Base-by-base conservation (phyloP, 2,888 invertebrate species). In the Carterocephalus palaemon region DNA sequence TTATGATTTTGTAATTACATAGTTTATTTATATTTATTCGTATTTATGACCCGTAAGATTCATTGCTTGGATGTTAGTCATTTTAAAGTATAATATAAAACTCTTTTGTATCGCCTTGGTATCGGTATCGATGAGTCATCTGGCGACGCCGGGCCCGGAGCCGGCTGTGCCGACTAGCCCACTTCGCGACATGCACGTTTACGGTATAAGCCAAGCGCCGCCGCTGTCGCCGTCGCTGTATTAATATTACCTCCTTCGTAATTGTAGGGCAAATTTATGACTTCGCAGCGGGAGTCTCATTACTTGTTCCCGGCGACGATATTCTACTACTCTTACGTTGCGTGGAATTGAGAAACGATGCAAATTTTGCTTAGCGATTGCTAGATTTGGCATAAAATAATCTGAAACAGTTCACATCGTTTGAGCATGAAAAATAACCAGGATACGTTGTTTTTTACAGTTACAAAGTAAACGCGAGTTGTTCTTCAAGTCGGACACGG, bases 401-500 rank as follows among this genome's bases (percentile, higher is more conserved):
- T 40, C 34, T 33, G n/a, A 34, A 29, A 24, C 16, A 9, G n/a
- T n/a, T n/a, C n/a, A n/a, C n/a, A n/a, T n/a, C n/a, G n/a, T n/a
- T n/a, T n/a, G 26, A 20, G 15, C 22, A 4, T 29, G 20, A 9
- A 16, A 32, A 41, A 17, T 41, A 32, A 41, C 23, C 17, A 19
- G 24, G 32, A 20, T 26, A 13, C 33, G 4, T 41, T 33, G 20
- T 32, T 22, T 31, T 41, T 88, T 89, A 9, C 89, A 93, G 91
- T 89, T 94, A 77, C 94, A 94, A 86, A 92, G 91, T 75, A 95
- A 95, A 88, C 90, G 95, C 63, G 95, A 95, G 88, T 90, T 94
- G 86, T 95, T 95, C 87, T 95, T 95, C 88, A 94, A 93, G 78
- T 90, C 91, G 51, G 90, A 90, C 60, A 86, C 89, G 28, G 82